These are phyloP conservation scores for Epirrhoe alternata DNA, from an alignment of 2,888 invertebrate species.

Conservation along the genomic window DNA sequence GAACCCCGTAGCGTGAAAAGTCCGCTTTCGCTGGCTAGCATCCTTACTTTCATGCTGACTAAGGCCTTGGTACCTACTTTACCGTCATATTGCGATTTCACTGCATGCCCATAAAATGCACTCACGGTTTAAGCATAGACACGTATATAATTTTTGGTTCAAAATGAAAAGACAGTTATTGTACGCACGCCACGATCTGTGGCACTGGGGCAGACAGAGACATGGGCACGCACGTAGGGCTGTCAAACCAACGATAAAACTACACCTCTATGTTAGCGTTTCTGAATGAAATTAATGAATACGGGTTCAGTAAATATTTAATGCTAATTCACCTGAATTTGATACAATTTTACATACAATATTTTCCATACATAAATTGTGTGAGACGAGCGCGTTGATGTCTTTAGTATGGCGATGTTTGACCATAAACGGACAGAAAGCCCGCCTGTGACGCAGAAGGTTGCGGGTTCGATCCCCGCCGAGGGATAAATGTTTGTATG, in stretches of 20 bases:
- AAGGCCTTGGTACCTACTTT: neutral
- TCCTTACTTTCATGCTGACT: neutral
- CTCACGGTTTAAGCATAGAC: constrained; percentile 18
- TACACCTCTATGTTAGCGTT: neutral
- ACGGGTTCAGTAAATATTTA: too few species aligned
- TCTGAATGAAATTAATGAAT: too few species aligned
- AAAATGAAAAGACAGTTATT: constrained; percentile 21
- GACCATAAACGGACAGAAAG: too few species aligned
- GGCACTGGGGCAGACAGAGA: constrained; percentile 6
- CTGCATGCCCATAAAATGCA: constrained; percentile 14
- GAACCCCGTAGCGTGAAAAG: too few species aligned
- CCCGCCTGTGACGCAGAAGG: too few species aligned
- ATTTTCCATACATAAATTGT: too few species aligned
- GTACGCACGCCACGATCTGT: constrained; percentile 12
- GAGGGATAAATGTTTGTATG: too few species aligned
- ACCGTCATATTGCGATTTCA: neutral
- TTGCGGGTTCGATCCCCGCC: too few species aligned
- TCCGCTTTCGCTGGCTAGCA: neutral
- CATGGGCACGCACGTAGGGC: neutral
- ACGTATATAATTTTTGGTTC: constrained; percentile 8
- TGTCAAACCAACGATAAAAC: neutral
- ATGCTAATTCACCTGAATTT: too few species aligned
- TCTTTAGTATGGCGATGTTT: too few species aligned
- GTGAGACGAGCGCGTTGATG: constrained; percentile 2
- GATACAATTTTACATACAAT: too few species aligned